Evolutionary conservation across 2,797 vertebrate species (phyloP).

Genomic region (Brotula barbata): DNA sequence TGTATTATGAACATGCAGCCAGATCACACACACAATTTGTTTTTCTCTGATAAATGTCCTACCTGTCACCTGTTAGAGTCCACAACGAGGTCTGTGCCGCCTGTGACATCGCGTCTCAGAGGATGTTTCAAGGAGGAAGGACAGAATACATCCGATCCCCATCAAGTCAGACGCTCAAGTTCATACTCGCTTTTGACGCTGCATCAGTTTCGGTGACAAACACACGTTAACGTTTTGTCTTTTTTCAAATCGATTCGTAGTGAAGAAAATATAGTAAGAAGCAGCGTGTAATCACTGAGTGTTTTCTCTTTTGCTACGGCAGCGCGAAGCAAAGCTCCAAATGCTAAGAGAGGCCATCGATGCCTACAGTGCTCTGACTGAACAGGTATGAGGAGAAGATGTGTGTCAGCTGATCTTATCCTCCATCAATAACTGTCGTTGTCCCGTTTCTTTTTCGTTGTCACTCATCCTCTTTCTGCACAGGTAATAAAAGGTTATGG

Average conservation of each 20-base stretch:
- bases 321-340: slow-evolving; percentile 78
- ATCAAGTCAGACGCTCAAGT: slow-evolving; percentile 77
- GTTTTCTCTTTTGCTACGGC: slow-evolving; percentile 21
- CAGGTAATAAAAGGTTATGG: slow-evolving; percentile 79
- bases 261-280: too few relatives aligned
- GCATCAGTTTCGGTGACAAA: slow-evolving; percentile 69
- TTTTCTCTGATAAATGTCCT: neutral
- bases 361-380: slow-evolving; percentile 74
- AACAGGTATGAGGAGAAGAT: slow-evolving; percentile 64
- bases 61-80: slow-evolving; percentile 65
- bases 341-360: slow-evolving; percentile 78
- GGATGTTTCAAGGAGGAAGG: slow-evolving; percentile 81
- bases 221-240: fast-evolving
- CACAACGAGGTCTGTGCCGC: slow-evolving; percentile 78
- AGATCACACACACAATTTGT: too few relatives aligned
- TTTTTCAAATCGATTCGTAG: too few relatives aligned
- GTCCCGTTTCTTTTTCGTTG: neutral
- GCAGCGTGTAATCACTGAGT: neutral
- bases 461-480: slow-evolving; percentile 2
- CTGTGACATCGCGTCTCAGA: slow-evolving; percentile 80
- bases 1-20: too few relatives aligned
- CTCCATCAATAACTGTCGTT: neutral
- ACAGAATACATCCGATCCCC: slow-evolving; percentile 83
- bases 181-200: slow-evolving; percentile 77
- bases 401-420: neutral